These are phyloP conservation scores for Pipistrellus pygmaeus DNA, from an alignment of 2,797 vertebrate species.

Conservation along the genomic window DNA sequence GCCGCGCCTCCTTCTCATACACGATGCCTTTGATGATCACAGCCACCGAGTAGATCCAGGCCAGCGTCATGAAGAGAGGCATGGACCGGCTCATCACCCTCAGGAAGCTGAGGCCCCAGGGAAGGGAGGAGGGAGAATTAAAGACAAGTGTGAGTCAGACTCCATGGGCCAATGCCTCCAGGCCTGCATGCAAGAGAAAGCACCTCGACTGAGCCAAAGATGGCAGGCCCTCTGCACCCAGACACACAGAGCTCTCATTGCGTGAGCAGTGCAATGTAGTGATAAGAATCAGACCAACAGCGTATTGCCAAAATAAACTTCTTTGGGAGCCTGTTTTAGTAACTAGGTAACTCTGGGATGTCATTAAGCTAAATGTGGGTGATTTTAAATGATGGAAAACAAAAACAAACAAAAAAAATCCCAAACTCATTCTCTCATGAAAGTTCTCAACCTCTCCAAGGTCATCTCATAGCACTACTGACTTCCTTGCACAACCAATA, in stretches of 20 bases:
- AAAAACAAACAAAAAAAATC: neutral
- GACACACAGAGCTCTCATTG: neutral
- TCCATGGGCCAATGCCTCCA: accelerated
- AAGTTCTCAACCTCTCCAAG: neutral
- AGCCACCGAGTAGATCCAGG: conserved; percentile 99
- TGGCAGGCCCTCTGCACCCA: neutral
- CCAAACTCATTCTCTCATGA: neutral
- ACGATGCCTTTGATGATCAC: conserved; percentile 99
- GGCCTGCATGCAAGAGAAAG: neutral
- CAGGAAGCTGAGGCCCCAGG: conserved; percentile 90
- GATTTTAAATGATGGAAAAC: neutral
- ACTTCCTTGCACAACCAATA: neutral
- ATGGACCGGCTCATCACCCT: conserved; percentile 98
- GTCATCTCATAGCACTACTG: neutral
- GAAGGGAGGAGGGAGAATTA: neutral
- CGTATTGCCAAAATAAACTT: neutral
- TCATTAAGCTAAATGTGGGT: neutral
- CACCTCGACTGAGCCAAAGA: neutral
- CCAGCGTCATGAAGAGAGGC: conserved; percentile 99
- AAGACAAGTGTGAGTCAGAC: neutral
- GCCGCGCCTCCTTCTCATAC: conserved; percentile 97
- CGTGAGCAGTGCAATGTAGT: accelerated
- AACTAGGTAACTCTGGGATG: neutral
- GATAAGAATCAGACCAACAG: neutral
- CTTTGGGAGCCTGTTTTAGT: neutral